phyloP scores from a whole-genome alignment of 2,113 vertebrate genomes.

The Saccopteryx bilineata region DNA sequence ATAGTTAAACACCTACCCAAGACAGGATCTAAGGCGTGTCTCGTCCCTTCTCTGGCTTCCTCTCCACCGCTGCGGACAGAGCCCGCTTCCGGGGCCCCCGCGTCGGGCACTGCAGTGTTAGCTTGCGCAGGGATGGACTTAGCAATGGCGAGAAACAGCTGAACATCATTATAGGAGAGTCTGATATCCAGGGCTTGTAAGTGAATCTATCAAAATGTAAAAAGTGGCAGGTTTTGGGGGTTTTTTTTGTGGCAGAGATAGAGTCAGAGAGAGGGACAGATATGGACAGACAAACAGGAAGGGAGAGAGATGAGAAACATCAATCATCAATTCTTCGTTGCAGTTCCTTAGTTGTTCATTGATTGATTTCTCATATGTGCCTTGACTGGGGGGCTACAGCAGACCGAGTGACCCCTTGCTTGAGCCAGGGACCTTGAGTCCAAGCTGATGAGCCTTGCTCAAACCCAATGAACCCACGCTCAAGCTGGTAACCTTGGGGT shows the following conservation, averaged over 20 bases:
- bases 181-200: constrained; percentile 96
- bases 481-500: no score
- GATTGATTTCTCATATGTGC: no score
- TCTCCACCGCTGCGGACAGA: constrained; percentile 53
- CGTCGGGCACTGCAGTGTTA: constrained; percentile 75
- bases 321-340: no score
- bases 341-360: no score
- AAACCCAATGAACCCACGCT: no score
- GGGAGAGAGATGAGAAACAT: no score
- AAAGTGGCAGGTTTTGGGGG: constrained; percentile 24
- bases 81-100: background rate
- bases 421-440: no score
- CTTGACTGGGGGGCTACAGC: no score
- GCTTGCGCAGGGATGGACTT: constrained; percentile 95
- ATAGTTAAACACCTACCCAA: constrained; percentile 88
- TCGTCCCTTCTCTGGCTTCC: constrained; percentile 81
- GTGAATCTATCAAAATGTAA: constrained; percentile 91
- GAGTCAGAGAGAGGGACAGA: no score
- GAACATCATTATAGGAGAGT: constrained; percentile 98
- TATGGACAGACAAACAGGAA: no score
- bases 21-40: constrained; percentile 89
- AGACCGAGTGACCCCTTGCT: no score
- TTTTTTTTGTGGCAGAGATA: background rate
- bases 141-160: constrained; percentile 96
- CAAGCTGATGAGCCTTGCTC: no score